Evolutionary conservation across 1,140 invertebrate genomes (phyloP).

Genomic region (Eumaeus atala): DNA sequence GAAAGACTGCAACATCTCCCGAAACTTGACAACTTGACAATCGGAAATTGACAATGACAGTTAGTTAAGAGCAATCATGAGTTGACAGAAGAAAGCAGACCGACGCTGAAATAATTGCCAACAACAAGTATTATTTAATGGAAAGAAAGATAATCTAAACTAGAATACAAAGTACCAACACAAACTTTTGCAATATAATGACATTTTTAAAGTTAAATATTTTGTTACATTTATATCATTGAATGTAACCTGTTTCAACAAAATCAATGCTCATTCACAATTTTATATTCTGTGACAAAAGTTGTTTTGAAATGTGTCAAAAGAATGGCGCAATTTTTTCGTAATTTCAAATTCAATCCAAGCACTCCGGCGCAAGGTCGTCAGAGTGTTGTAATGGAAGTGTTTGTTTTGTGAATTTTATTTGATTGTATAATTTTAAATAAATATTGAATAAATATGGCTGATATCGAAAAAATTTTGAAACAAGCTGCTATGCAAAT

Average conservation of each 20-base stretch:
- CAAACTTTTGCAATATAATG: too few relatives aligned
- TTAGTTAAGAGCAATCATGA: not conserved
- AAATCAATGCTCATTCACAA: not conserved
- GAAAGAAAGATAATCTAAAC: too few relatives aligned
- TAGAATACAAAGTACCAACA: too few relatives aligned
- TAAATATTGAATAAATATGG: conserved; percentile 32
- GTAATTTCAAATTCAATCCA: conserved; percentile 27
- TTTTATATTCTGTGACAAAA: conserved; percentile 18
- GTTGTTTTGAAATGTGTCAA: conserved; percentile 18
- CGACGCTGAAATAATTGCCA: not conserved
- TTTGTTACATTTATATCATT: too few relatives aligned
- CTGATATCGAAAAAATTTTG: conserved; percentile 70
- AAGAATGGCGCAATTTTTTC: conserved; percentile 32
- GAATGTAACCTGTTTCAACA: too few relatives aligned
- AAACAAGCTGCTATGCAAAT: conserved; percentile 89
- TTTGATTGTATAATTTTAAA: not conserved
- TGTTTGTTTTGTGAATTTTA: not conserved
- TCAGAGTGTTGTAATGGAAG: not conserved
- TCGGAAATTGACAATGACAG: not conserved
- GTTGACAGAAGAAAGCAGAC: not conserved
- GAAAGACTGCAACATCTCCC: conserved; percentile 19
- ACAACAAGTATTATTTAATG: too few relatives aligned
- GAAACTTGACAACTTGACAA: conserved; percentile 23
- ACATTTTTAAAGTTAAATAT: too few relatives aligned
- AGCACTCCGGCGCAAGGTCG: not conserved